These are phyloP conservation scores for Harpagus bidentatus DNA, from an alignment of 2,113 vertebrate species.

Conservation along the genomic window DNA sequence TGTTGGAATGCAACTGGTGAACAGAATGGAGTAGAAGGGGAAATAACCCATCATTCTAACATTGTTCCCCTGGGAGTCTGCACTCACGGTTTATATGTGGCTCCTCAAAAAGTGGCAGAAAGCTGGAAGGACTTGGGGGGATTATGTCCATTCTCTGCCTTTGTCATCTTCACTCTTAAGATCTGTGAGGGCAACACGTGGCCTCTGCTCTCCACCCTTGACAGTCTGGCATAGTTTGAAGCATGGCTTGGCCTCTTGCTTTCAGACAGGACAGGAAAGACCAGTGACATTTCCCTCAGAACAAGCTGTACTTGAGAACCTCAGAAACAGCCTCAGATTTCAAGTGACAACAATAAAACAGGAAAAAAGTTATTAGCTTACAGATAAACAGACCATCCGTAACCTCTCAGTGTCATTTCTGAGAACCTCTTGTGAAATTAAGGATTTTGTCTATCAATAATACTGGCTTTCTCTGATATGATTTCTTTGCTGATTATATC, in stretches of 20 bases:
- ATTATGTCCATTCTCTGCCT: background rate
- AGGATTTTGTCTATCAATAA: background rate
- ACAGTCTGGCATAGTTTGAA: background rate
- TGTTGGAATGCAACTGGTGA: background rate
- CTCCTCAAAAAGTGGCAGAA: background rate
- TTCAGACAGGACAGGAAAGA: background rate
- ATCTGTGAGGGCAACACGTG: background rate
- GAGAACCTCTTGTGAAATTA: slow-evolving; percentile 2
- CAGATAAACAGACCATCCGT: slow-evolving; percentile 1
- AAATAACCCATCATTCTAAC: background rate
- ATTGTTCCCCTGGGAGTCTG: background rate
- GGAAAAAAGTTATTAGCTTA: background rate
- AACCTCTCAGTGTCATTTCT: background rate
- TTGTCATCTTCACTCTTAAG: background rate
- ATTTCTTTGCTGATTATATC: slow-evolving; percentile 11
- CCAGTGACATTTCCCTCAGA: background rate
- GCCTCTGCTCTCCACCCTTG: background rate
- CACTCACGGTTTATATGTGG: background rate
- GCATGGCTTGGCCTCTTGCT: background rate
- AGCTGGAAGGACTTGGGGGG: background rate
- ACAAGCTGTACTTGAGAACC: background rate
- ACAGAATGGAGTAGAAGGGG: background rate
- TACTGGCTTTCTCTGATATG: background rate
- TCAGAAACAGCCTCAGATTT: background rate
- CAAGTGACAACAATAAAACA: background rate